These are phyloP conservation scores for Agelastica alni DNA, from an alignment of 2,888 invertebrate species.

Conservation along the genomic window DNA sequence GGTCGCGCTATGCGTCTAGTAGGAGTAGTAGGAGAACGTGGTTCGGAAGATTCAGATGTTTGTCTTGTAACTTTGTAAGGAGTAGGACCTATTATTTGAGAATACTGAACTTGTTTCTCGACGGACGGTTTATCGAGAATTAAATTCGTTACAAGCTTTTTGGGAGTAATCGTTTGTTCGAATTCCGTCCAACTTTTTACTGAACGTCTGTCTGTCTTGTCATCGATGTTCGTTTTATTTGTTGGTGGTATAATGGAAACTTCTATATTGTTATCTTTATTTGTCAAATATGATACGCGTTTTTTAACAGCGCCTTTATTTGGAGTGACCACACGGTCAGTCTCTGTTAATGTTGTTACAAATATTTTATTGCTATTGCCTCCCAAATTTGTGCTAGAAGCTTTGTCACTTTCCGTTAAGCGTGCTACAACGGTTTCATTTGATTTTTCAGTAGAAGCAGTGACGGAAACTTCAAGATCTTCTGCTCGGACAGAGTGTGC, in stretches of 20 bases:
- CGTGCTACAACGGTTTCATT: background rate
- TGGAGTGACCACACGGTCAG: constrained; percentile 1
- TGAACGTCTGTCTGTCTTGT: background rate
- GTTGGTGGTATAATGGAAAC: background rate
- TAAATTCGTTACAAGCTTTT: constrained; percentile 5
- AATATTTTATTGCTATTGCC: constrained; percentile 5
- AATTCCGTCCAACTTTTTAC: constrained; percentile 3
- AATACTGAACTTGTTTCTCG: background rate
- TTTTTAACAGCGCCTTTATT: constrained; percentile 2
- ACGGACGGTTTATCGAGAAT: background rate
- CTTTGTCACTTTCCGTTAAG: constrained; percentile 2
- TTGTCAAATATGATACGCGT: constrained; percentile 3
- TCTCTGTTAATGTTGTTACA: constrained; percentile 12
- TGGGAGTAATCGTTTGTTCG: background rate
- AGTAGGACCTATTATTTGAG: background rate
- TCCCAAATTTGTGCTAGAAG: background rate
- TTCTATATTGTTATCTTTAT: constrained; percentile 1
- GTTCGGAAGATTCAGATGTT: constrained; percentile 5
- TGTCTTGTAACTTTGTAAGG: constrained; percentile 3
- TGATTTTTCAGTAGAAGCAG: constrained; percentile 5
- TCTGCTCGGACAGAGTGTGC: background rate
- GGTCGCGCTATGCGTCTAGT: constrained; percentile 22
- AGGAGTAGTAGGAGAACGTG: constrained; percentile 13
- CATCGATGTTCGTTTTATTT: background rate
- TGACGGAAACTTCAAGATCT: constrained; percentile 16